Base-by-base conservation (phyloP, 2,113 vertebrate genomes). In the Dissostichus mawsoni region DNA sequence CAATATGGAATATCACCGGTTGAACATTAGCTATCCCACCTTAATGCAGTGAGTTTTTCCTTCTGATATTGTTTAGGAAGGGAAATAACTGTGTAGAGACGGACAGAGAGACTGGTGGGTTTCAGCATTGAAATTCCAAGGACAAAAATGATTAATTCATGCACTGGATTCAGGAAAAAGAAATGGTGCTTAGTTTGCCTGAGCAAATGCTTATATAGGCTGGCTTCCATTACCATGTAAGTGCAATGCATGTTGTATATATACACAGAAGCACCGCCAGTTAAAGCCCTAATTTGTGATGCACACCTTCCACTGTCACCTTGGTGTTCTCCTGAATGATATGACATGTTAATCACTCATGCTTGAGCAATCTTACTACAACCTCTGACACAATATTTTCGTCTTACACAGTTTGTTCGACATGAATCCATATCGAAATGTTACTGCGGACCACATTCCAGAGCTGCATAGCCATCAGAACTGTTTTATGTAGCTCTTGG, bases 131-230 rank as follows among this genome's bases (percentile, higher is more conserved):
- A 79, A 62, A 80, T 41, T 65, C 51, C 66, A 80, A 78, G 81
- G 80, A 57, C 55, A 85, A 52, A n/a, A 70, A 87, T 82, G 3
- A 80, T 52, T 80, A 83, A 81, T 88, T 83, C 69, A 81, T 79
- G 67, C 36, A 2, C 17, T 18, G 17, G 16, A 74, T 59, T 67
- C 23, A 78, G 36, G 56, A 75, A 74, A 63, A 65, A 48, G 55
- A 83, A 76, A 74, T 58, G 2, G 17, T 20, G n/a, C 50, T 70
- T 69, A 74, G 25, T 74, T 64, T 47, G 47, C 58, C 70, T 44
- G 41, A 78, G 41, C 52, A n/a, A 80, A 67, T 52, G 16, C 69
- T 66, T 62, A 50, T 57, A 79, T 5, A 68, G 20, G 29, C n/a
- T 64, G 33, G 6, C 7, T 58, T 72, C 57, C 5, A 41, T 45